These are phyloP conservation scores for Aphis craccivora DNA, from an alignment of 1,140 invertebrate species.

Conservation along the genomic window DNA sequence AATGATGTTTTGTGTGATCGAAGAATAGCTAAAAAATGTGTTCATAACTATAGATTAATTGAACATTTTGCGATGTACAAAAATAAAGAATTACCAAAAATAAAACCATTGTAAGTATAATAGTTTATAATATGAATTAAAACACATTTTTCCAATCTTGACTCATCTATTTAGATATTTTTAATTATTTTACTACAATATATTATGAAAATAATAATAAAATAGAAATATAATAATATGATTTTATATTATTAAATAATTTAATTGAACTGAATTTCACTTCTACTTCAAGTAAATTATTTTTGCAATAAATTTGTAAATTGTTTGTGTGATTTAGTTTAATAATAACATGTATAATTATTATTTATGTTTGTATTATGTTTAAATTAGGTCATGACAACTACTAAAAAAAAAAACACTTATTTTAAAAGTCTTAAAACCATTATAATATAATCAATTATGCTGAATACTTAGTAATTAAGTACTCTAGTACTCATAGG, in stretches of 20 bases:
- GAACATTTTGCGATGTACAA: slow-evolving; percentile 32
- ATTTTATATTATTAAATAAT: not conserved
- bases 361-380: not conserved
- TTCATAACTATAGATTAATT: slow-evolving; percentile 28
- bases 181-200: not conserved
- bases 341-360: not conserved
- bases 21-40: slow-evolving; percentile 16
- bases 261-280: not conserved
- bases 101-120: slow-evolving; percentile 37
- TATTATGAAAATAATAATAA: not conserved
- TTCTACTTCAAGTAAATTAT: not conserved
- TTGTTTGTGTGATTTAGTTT: not conserved
- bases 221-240: not conserved
- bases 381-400: too few species aligned
- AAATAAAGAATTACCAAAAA: slow-evolving; percentile 19
- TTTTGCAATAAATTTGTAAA: not conserved
- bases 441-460: not conserved
- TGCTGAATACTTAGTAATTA: not conserved
- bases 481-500: too few species aligned
- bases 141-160: not conserved
- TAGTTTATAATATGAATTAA: not conserved
- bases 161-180: not conserved
- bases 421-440: not conserved
- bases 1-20: not conserved
- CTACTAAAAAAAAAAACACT: not conserved